These are phyloP conservation scores for Pseudopleuronectes americanus DNA, from an alignment of 2,797 vertebrate species.

Conservation along the genomic window DNA sequence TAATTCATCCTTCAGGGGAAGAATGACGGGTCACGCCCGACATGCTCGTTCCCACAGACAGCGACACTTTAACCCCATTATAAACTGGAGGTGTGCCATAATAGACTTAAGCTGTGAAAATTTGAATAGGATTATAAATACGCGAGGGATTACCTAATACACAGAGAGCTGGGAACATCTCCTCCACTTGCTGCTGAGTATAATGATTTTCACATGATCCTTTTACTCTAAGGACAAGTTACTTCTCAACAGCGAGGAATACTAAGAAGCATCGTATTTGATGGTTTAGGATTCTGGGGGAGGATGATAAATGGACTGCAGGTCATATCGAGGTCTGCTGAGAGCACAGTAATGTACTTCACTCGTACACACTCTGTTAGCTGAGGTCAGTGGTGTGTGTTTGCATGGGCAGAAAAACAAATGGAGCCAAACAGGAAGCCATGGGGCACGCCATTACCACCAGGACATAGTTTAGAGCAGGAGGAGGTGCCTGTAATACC, in stretches of 20 bases:
- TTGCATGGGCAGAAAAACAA: constrained; percentile 20
- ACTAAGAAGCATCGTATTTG: constrained; percentile 23
- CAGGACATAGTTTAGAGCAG: constrained; percentile 18
- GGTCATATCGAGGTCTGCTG: constrained; percentile 6
- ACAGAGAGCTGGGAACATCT: constrained; percentile 44
- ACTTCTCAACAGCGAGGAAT: constrained; percentile 14
- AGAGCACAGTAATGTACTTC: constrained; percentile 23
- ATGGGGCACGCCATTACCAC: constrained; percentile 19
- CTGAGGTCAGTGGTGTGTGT: constrained; percentile 39
- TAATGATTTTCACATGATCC: constrained; percentile 62
- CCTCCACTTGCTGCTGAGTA: constrained; percentile 38
- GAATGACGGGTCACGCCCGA: constrained; percentile 10
- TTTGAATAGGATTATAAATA: constrained; percentile 61
- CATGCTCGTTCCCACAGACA: constrained; percentile 4
- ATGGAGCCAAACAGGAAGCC: constrained; percentile 48
- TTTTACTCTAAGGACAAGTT: constrained; percentile 40
- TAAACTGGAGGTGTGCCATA: constrained; percentile 19
- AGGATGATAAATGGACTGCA: constrained; percentile 30
- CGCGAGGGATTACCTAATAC: constrained; percentile 60
- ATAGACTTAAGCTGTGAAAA: constrained; percentile 46
- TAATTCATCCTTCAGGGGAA: constrained; percentile 6
- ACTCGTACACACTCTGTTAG: constrained; percentile 7
- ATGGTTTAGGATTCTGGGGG: constrained; percentile 18
- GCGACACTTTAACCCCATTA: constrained; percentile 26
- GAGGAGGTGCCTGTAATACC: neutral